Base-by-base conservation (phyloP, 2,113 vertebrate genomes). In the Scomber colias region DNA sequence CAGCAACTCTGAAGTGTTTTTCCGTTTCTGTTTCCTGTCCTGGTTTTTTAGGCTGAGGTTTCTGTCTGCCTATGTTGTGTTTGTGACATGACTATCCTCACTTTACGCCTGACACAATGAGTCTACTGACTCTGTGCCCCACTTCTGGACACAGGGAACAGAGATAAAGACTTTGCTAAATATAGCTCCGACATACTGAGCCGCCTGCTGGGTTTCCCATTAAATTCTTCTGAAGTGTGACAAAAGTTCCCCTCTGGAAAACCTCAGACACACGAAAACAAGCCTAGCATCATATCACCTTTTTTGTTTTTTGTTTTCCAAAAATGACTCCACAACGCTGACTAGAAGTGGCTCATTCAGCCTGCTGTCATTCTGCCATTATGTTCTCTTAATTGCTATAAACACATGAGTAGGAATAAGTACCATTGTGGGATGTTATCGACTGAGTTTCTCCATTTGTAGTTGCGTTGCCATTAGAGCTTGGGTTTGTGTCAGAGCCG, bases 121-220 rank as follows among this genome's bases (percentile, higher is more conserved):
- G 35, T 40, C 35, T 40, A 14, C 70, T 62, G 19, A 10, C 71
- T 64, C 59, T 62, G 53, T 77, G 73, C 50, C 53, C 72, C 78
- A 75, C 68, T 83, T 85, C 56, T 83, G 77, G 61, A 81, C 3
- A 2, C 72, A 65, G 75, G 87, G 73, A 82, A 74, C 53, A 64
- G 64, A 64, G 88, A 88, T 90, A 91, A 88, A 70, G 49, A 68
- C 78, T 66, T 40, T 53, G 75, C 84, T 90, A 91, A 87, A 90
- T 75, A 87, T 91, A 91, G 81, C 81, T 72, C 19, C 56, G 64
- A 45, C 77, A 76, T 55, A 60, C 74, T 66, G 17, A 80, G 49
- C 68, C 77, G 74, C 75, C 60, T 66, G 56, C 45, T 15, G 17
- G 49, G 67, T 62, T 74, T 77, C 77, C 71, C 63, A 15, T 19